Evolutionary conservation across 2,888 invertebrate species (phyloP).

Genomic region (Drosophila formosana): DNA sequence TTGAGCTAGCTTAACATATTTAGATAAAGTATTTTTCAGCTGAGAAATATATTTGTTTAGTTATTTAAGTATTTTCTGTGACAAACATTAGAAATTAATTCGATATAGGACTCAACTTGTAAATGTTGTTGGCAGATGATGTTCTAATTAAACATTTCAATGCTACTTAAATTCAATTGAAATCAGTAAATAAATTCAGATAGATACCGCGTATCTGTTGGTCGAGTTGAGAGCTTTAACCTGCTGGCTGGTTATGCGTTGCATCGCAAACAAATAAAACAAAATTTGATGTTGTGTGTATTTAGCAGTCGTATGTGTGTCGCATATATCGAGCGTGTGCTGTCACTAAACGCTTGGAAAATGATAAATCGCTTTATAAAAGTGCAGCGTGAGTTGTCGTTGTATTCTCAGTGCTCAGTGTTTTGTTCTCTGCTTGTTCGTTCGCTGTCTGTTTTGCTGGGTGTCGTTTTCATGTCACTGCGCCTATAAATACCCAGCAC

Average conservation of each 20-base stretch:
- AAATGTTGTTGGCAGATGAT: no score
- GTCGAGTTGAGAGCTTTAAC: neutral
- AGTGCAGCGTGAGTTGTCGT: slow-evolving; percentile 74
- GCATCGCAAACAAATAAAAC: slow-evolving; percentile 31
- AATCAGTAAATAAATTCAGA: neutral
- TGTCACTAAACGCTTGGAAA: slow-evolving; percentile 76
- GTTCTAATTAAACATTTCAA: no score
- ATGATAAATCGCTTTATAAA: slow-evolving; percentile 83
- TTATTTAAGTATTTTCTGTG: no score
- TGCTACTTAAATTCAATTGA: no score
- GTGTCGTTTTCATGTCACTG: slow-evolving; percentile 67
- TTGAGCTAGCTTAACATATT: no score
- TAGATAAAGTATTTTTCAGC: no score
- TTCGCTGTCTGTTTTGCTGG: slow-evolving; percentile 35
- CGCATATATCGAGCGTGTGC: slow-evolving; percentile 56
- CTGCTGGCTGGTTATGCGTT: neutral
- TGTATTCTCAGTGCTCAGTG: slow-evolving; percentile 39
- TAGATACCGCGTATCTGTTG: neutral
- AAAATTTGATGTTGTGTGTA: slow-evolving; percentile 30
- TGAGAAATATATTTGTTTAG: no score
- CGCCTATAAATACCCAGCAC: slow-evolving; percentile 62
- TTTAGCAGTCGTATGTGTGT: slow-evolving; percentile 28
- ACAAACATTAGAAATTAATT: no score
- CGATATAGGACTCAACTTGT: no score
- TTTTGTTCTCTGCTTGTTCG: slow-evolving; percentile 47